Evolutionary conservation across 2,113 vertebrate species (phyloP), one percentile per base, ranked within the genome.

Genomic region (Porphyrio hochstetteri): DNA sequence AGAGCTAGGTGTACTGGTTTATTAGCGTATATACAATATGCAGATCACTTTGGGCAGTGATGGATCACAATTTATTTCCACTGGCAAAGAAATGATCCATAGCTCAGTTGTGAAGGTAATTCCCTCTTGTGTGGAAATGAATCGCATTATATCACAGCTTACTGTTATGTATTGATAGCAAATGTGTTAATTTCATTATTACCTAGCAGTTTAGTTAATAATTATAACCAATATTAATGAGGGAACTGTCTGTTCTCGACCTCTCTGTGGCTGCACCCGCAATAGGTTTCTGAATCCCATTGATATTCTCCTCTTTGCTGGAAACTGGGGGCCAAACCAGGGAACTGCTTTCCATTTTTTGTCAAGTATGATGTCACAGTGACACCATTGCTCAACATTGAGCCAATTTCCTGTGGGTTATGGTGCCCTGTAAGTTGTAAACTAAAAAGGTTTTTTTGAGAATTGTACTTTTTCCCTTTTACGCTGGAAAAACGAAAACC

Each of bases 151-250:
- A 78, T 90, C 60, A 65, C 42, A 68, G 82, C 93, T 91, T 91
- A 80, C 89, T 95, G 61, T 84, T 97, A 92, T 36, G 50, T 97
- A 70, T 94, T 95, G 87, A 48, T 94, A 92, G 65, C 38, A 96
- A 79, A 95, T 48, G 29, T 82, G 65, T 94, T 96, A 91, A 94
- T 98, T 97, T 96, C 86, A 75, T 96, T 96, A 92, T 97, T 92
- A 96, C 82, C 52, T 91, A 72, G 74, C 69, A 84, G 46, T 94
- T 97, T 90, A 86, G 80, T 92, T 97, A 94, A 95, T 93, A 95
- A 93, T 91, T 75, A 61, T 67, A 94, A 92, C 65, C 93, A 83
- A 86, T 96, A 91, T 68, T 95, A 84, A 95, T 72, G 92, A 97
- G 40, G 35, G 40, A 92, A 18, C 33, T 40, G 40, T 71, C 85